Evolutionary conservation across 2,888 invertebrate species (phyloP), one percentile per base, ranked within the genome.

Genomic region (Stenotaenia linearis): DNA sequence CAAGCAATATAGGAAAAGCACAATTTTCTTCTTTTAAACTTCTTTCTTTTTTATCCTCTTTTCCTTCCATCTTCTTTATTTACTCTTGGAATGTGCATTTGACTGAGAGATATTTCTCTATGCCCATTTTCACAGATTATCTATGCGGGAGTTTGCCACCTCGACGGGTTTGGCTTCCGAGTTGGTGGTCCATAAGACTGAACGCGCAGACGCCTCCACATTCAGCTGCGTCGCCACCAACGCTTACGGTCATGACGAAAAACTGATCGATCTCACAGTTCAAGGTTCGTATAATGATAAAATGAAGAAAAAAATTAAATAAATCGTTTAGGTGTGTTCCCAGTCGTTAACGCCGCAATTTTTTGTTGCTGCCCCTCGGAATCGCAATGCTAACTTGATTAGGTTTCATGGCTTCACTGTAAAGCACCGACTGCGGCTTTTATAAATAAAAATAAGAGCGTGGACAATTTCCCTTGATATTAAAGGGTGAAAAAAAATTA

Each of bases 181-280:
- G 35, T 25, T 78, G 32, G 35, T 37, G 30, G 78, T 78, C 18
- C 78, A 69, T 25, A 30, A 37, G 32, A 69, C 69, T 25, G 78
- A 69, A 15, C 61, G 78, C 21, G 0, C 28, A 78, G 78, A 78
- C 35, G 78, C 78, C 35, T 78, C 69, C 21, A 61, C 78, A 30
- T 78, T 78, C 78, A 78, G 78, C 37, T 78, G 78, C 69, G 78
- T 78, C 32, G 78, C 78, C 32, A 69, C 78, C 69, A 78, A 78
- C 23, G 78, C 78, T 35, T 78, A 78, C 35, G 78, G 78, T 23
- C 78, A 78, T 69, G 78, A 78, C 32, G 78, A 78, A 69, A 78
- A 28, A 32, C 30, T 78, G 18, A 78, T 78, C 69, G 78, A 78
- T 32, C 35, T 78, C 7, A 69, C 69, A 15, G 78, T 78, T 69